Evolutionary conservation across 2,888 invertebrate species (phyloP).

Genomic region (Amblyjoppa fuscipennis): DNA sequence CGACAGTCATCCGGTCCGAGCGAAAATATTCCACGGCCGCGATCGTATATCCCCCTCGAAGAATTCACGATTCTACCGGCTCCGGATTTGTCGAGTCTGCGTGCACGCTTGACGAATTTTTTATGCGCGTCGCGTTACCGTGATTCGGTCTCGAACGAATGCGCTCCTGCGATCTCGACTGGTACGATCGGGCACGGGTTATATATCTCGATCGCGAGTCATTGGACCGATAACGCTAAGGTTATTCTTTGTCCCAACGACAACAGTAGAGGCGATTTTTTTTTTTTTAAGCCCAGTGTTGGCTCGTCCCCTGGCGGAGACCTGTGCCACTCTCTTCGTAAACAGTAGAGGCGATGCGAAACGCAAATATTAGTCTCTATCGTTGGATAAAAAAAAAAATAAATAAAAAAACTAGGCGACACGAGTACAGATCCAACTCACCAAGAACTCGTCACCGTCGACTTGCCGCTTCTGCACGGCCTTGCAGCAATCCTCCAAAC

Average conservation of each 20-base stretch:
- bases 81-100: not conserved
- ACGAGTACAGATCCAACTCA: slow-evolving; percentile 71
- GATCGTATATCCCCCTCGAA: not conserved
- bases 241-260: not conserved
- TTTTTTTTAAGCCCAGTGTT: too few relatives aligned
- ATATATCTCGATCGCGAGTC: slow-evolving; percentile 37
- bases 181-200: not conserved
- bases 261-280: not conserved
- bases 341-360: not conserved
- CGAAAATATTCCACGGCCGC: slow-evolving; percentile 1
- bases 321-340: not conserved
- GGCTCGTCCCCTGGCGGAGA: too few relatives aligned
- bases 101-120: not conserved
- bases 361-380: not conserved
- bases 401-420: not conserved
- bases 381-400: not conserved
- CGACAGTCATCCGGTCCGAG: slow-evolving; percentile 5
- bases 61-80: not conserved
- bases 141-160: slow-evolving; percentile 29
- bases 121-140: slow-evolving; percentile 18
- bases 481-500: slow-evolving; percentile 80
- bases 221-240: slow-evolving; percentile 20
- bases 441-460: slow-evolving; percentile 82
- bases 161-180: not conserved
- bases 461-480: slow-evolving; percentile 81